phyloP scores from a whole-genome alignment of 1,140 invertebrate genomes.

The Dolichoris vasculosae region DNA sequence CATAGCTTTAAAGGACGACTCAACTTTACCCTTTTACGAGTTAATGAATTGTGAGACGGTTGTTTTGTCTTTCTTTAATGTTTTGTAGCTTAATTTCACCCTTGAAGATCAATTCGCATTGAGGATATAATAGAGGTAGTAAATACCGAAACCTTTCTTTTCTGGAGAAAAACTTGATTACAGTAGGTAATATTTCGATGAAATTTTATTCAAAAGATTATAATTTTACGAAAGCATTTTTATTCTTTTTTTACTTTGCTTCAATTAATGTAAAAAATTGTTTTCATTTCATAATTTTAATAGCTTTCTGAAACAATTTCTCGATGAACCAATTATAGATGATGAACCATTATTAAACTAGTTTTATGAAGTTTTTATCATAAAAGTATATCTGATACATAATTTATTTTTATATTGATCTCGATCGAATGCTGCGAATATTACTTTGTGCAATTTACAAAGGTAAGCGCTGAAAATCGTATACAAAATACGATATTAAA shows the following conservation, averaged over 20 bases:
- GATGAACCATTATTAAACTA: background rate
- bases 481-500: no score
- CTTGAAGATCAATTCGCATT: background rate
- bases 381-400: background rate
- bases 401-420: background rate
- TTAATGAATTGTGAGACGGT: slow-evolving; percentile 12
- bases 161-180: background rate
- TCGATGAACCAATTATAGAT: no score
- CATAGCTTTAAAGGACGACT: slow-evolving; percentile 9
- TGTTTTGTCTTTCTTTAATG: background rate
- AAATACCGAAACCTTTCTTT: background rate
- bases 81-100: slow-evolving; percentile 36
- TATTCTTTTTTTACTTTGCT: no score
- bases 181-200: no score
- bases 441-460: background rate
- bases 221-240: no score
- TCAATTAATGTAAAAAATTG: no score
- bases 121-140: background rate
- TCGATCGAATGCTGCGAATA: background rate
- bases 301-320: no score
- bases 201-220: no score
- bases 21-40: slow-evolving; percentile 28
- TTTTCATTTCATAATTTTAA: no score
- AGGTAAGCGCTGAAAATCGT: background rate
- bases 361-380: background rate